Evolutionary conservation across 1,140 invertebrate species (phyloP).

Genomic region (Bombus affinis): DNA sequence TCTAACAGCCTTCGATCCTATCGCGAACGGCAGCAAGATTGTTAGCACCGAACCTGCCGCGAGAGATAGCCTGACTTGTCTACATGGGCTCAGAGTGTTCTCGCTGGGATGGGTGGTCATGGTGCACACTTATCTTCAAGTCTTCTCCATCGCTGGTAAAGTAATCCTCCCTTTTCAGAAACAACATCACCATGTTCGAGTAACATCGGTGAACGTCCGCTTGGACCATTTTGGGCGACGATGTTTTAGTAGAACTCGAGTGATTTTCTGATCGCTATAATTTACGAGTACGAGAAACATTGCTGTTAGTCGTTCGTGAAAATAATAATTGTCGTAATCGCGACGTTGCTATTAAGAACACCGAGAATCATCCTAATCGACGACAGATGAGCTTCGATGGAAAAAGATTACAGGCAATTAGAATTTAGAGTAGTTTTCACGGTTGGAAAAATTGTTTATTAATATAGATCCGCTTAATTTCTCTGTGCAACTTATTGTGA

Average conservation of each 20-base stretch:
- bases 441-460: no score
- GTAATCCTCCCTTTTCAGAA: background rate
- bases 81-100: slow-evolving; percentile 93
- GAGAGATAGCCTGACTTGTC: slow-evolving; percentile 87
- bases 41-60: slow-evolving; percentile 84
- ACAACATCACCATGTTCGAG: background rate
- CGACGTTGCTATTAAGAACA: background rate
- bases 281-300: background rate
- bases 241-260: background rate
- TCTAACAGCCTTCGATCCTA: slow-evolving; percentile 85
- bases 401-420: background rate
- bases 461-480: background rate
- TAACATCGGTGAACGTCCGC: no score
- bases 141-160: slow-evolving; percentile 90
- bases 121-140: slow-evolving; percentile 93
- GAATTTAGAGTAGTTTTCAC: background rate
- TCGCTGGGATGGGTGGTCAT: slow-evolving; percentile 96
- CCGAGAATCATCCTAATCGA: background rate
- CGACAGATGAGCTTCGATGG: background rate
- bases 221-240: no score
- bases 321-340: background rate
- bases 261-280: background rate
- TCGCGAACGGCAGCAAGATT: slow-evolving; percentile 85
- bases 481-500: background rate
- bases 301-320: background rate